Evolutionary conservation across 2,797 vertebrate genomes (phyloP), one percentile per base, ranked within the genome.

Genomic region (Microctenopoma lineatum): DNA sequence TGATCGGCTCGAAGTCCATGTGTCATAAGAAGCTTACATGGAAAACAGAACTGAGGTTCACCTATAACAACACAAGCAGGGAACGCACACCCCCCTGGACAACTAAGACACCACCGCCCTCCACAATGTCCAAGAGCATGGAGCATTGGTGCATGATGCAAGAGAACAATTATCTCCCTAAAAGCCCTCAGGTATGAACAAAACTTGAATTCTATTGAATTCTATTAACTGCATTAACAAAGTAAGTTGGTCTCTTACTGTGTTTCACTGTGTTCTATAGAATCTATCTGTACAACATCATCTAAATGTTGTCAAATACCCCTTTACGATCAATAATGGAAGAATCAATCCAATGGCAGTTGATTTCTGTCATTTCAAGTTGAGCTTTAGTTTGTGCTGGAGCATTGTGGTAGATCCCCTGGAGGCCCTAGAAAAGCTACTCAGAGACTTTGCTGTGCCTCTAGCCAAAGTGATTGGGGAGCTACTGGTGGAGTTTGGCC

Each of bases 291-390:
- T n/a, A 2, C 14, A 46, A 21, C 21, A 48, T 1, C 26, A 58
- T 66, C 51, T 61, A 42, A 73, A 74, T 60, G 55, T 59, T 46
- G 79, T 73, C 47, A 87, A 80, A 53, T 83, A 88, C 12, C 54
- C 88, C 45, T 79, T 95, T 61, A 84, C 68, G 34, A 90, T 95
- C 84, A 68, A 56, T 58, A 79, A 93, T 0, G 96, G 95, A 36
- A 56, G 18, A 0, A 66, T 92, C 50, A 83, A 96, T 78, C 81
- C 77, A 25, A 2, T 66, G n/a, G 89, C 93, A 7, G 42, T 87
- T 6, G 92, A 93, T 71, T 94, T 95, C 77, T 53, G 87, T 65
- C 73, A 88, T 0, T 96, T 96, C 83, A 95, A 93, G 61, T 81
- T 93, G 21, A 90, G 52, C 67, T 92, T 87, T 41, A 89, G 63